A percentile compares a stretch with the other conserved stretches of the same genome.
Conservation (phyloP, 2,888 invertebrate species). For the Dryococelus australis region DNA sequence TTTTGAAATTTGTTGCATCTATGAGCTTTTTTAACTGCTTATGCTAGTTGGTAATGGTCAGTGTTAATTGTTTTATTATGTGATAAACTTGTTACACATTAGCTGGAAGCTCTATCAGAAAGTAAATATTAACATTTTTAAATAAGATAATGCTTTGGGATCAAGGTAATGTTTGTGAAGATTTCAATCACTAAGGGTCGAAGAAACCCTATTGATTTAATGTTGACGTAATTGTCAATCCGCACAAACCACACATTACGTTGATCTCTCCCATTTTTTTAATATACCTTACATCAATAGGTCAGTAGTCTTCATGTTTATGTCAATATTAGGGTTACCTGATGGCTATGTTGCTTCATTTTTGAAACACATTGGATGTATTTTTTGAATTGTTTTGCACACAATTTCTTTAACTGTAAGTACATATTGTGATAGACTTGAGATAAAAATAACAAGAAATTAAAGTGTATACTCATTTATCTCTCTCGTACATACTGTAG, state of each 20-base stretch:
- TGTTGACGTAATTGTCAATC: not conserved
- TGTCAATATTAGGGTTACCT: not conserved
- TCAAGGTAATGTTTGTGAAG: constrained; percentile 17
- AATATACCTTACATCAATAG: not conserved
- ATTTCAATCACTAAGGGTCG: not conserved
- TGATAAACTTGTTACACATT: constrained; percentile 32
- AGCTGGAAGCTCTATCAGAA: constrained; percentile 20
- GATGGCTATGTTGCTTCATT: not conserved
- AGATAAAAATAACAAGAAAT: not conserved
- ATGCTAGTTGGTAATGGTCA: constrained; percentile 37
- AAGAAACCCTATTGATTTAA: not conserved
- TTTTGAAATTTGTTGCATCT: constrained; percentile 20
- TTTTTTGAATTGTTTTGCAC: constrained; percentile 17
- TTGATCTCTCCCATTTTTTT: not conserved
- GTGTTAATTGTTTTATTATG: constrained; percentile 34
- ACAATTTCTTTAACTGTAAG: not conserved
- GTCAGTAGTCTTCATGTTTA: no score
- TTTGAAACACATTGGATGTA: not conserved
- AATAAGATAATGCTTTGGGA: not conserved
- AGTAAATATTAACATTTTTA: not conserved
- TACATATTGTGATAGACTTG: constrained; percentile 20
- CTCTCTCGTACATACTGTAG: constrained; percentile 31
- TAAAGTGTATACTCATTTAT: constrained; percentile 35
- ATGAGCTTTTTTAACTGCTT: constrained; percentile 35
- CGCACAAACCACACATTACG: not conserved